These are phyloP conservation scores for Sebastes paucispinis DNA, from an alignment of 2,797 vertebrate species.

Conservation along the genomic window DNA sequence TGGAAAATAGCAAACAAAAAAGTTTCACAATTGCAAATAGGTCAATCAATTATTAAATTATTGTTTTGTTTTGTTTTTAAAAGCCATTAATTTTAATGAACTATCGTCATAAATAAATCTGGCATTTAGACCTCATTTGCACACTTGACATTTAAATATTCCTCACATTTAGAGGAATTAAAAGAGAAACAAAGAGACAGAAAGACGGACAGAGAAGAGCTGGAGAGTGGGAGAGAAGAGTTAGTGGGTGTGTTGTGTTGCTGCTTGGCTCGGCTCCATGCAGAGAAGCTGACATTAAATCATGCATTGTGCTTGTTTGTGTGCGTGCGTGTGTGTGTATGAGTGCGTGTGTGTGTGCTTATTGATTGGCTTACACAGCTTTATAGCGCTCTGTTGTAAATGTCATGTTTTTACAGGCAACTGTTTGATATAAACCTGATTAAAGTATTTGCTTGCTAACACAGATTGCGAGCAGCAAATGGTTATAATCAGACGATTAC, in stretches of 20 bases:
- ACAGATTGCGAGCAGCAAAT: conserved; percentile 76
- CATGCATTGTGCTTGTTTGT: conserved; percentile 76
- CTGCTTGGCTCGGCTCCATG: conserved; percentile 68
- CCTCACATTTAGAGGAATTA: conserved; percentile 23
- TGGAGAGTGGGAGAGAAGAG: conserved; percentile 24
- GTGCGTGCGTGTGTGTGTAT: conserved; percentile 34
- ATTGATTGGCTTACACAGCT: conserved; percentile 86
- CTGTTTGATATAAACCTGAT: conserved; percentile 87
- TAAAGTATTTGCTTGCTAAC: conserved; percentile 85
- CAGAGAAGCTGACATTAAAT: conserved; percentile 84
- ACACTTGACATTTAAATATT: conserved; percentile 11
- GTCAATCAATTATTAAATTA: neutral
- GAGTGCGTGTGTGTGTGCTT: conserved; percentile 43
- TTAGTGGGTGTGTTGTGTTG: conserved; percentile 50
- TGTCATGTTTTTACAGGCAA: conserved; percentile 85
- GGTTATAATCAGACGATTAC: conserved; percentile 79
- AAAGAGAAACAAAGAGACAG: conserved; percentile 34
- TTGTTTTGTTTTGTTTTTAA: neutral
- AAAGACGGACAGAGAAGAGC: conserved; percentile 8
- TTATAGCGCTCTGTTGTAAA: conserved; percentile 86
- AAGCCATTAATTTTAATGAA: conserved; percentile 9
- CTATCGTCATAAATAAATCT: conserved; percentile 1
- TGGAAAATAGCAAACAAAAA: neutral
- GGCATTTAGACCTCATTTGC: neutral
- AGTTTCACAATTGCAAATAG: neutral